These are phyloP conservation scores for Hapalemur alaotrensis DNA, from an alignment of 2,797 vertebrate genomes.

Conservation along the genomic window DNA sequence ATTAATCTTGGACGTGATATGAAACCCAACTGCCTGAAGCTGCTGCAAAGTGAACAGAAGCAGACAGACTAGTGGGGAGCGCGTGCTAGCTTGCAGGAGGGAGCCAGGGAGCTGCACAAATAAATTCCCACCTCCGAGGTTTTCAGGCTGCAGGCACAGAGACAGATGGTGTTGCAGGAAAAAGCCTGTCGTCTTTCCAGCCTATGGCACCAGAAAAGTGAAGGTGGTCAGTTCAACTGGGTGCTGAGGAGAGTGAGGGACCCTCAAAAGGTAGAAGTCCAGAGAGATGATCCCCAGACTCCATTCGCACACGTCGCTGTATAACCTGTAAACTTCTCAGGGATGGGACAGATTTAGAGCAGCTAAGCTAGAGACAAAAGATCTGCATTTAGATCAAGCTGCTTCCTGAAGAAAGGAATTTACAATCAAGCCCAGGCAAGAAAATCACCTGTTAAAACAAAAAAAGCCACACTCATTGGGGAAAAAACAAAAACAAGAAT, in stretches of 20 bases:
- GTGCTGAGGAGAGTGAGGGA: neutral
- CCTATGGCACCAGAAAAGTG: neutral
- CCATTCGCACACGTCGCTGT: neutral
- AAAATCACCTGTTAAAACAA: neutral
- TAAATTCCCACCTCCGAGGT: neutral
- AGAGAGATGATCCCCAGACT: neutral
- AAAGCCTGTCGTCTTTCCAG: neutral
- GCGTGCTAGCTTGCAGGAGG: neutral
- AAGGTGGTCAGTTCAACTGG: neutral
- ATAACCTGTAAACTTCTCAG: neutral
- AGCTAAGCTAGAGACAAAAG: neutral
- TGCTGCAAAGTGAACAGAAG: neutral
- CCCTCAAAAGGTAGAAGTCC: neutral
- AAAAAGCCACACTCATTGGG: neutral
- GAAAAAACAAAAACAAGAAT: neutral
- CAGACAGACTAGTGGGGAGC: neutral
- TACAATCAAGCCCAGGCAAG: neutral
- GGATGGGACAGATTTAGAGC: neutral
- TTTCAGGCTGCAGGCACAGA: neutral
- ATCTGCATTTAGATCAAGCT: neutral
- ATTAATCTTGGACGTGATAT: neutral
- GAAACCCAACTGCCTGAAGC: neutral
- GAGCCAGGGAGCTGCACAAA: neutral
- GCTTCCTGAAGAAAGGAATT: neutral
- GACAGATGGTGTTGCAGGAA: neutral